These are phyloP conservation scores for Lycopodina hypogea DNA, from an alignment of 37 sponge, comb jelly and placozoan genomes.

Conservation along the genomic window DNA sequence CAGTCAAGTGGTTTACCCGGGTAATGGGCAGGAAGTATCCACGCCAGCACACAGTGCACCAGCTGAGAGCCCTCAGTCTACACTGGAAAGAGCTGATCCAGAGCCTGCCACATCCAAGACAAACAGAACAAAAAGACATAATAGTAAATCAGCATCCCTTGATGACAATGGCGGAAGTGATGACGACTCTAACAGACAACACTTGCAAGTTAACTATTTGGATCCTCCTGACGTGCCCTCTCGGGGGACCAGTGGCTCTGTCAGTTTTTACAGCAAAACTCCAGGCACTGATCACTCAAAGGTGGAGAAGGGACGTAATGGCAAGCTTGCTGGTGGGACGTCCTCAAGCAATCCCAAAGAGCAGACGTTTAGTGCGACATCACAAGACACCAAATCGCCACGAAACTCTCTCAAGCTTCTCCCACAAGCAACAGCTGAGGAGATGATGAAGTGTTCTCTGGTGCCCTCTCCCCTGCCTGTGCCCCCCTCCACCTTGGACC, in stretches of 20 bases:
- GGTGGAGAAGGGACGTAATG: too few species aligned
- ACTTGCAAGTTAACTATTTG: neutral
- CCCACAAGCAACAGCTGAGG: neutral
- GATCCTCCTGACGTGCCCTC: neutral
- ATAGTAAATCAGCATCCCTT: neutral
- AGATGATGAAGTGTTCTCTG: neutral
- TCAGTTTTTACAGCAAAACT: conserved; percentile 31
- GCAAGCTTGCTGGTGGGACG: too few species aligned
- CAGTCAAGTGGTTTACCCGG: too few species aligned
- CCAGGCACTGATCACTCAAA: too few species aligned
- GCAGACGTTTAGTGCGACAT: too few species aligned
- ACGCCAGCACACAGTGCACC: too few species aligned
- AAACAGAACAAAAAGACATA: neutral
- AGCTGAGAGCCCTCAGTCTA: too few species aligned
- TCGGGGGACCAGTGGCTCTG: conserved; percentile 45
- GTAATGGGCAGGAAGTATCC: too few species aligned
- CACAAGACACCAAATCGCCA: too few species aligned
- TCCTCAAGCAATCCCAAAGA: neutral
- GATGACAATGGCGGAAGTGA: conserved; percentile 19
- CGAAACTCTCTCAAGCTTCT: neutral
- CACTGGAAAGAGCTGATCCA: too few species aligned
- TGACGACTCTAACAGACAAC: neutral
- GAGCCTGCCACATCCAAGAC: neutral
- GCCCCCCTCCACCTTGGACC: conserved; percentile 30
- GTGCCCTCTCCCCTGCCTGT: conserved; percentile 41